phyloP scores from a whole-genome alignment of 2,113 vertebrate genomes.

The Vidua macroura region DNA sequence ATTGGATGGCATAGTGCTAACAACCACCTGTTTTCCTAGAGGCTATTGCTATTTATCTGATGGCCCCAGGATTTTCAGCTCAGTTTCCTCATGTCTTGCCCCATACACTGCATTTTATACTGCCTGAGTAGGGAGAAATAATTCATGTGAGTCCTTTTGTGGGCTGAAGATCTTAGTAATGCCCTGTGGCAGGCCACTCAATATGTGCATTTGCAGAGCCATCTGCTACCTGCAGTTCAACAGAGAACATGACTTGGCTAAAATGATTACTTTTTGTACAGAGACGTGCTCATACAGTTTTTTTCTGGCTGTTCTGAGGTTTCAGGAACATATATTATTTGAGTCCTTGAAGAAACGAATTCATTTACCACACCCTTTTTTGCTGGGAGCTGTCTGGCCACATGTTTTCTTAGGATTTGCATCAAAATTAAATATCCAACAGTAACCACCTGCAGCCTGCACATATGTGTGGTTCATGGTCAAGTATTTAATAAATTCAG shows the following conservation, averaged over 20 bases:
- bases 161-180: neutral
- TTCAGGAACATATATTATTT: neutral
- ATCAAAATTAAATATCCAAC: neutral
- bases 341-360: neutral
- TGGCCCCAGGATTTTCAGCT: neutral
- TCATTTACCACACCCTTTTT: neutral
- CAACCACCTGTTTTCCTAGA: neutral
- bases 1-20: neutral
- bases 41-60: neutral
- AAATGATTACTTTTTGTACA: neutral
- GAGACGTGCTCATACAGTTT: neutral
- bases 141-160: neutral
- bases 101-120: neutral
- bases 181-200: neutral
- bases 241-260: neutral
- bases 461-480: neutral
- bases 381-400: neutral
- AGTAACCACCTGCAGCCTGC: neutral
- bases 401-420: neutral
- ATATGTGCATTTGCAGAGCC: neutral
- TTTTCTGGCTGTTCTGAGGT: neutral
- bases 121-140: neutral
- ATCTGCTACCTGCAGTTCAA: constrained; percentile 10
- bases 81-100: neutral
- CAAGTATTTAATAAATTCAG: neutral